Evolutionary conservation across 2,888 invertebrate genomes (phyloP).

Genomic region (Eledona agricola): DNA sequence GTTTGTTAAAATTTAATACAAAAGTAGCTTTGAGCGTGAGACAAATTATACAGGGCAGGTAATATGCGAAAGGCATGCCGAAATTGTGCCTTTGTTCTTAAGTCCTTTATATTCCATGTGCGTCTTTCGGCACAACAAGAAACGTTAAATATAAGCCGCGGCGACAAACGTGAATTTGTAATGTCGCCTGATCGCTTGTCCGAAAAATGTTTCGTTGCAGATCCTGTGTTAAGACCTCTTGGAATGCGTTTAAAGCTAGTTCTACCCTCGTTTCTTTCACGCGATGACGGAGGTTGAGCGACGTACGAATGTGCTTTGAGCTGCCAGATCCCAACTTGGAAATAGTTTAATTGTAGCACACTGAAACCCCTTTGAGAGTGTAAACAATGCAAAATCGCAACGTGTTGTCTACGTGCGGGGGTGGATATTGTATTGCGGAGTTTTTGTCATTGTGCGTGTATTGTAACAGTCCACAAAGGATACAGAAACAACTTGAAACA

Average conservation of each 20-base stretch:
- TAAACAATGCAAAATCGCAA: conserved; percentile 37
- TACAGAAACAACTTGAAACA: conserved; percentile 29
- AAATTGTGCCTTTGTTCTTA: conserved; percentile 43
- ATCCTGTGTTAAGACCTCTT: conserved; percentile 5
- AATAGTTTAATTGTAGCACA: conserved; percentile 32
- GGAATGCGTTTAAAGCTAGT: conserved; percentile 8
- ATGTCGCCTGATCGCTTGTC: conserved; percentile 6
- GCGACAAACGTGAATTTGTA: conserved; percentile 26
- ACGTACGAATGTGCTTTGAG: conserved; percentile 9
- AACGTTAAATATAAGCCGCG: conserved; percentile 29
- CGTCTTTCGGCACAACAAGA: conserved; percentile 33
- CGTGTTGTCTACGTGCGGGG: conserved; percentile 26
- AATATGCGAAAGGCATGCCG: conserved; percentile 40
- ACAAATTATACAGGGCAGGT: conserved; percentile 42
- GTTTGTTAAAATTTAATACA: conserved; percentile 46
- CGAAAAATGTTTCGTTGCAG: background rate
- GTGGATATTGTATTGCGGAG: conserved; percentile 28
- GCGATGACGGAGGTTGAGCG: conserved; percentile 1
- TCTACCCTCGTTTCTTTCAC: conserved; percentile 13
- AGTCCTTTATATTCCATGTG: conserved; percentile 42
- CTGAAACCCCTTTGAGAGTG: conserved; percentile 20
- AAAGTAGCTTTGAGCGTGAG: conserved; percentile 42
- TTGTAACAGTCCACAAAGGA: conserved; percentile 32
- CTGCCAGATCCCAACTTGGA: too few relatives aligned
- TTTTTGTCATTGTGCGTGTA: conserved; percentile 35